A percentile compares a stretch with the other conserved stretches of the same genome.
Evolutionary conservation across 2,797 vertebrate species (phyloP).

Genomic region (Pangasius sanitwongsei): DNA sequence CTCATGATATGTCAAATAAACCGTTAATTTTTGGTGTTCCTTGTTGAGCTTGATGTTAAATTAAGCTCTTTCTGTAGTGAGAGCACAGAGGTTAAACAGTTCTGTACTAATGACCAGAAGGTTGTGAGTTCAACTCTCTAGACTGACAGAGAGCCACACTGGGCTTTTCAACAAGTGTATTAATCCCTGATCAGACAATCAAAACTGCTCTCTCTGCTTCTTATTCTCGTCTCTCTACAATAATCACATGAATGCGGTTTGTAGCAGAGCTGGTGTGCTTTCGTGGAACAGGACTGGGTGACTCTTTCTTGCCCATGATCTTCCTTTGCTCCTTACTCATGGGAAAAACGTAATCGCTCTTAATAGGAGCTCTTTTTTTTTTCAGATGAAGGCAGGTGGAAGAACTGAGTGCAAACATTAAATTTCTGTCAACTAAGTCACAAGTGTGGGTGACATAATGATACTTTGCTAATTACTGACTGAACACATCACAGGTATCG

Average conservation of each 20-base stretch:
- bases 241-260: not conserved
- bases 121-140: not conserved
- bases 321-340: not conserved
- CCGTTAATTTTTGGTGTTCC: not conserved
- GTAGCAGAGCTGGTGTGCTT: not conserved
- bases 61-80: not conserved
- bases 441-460: not conserved
- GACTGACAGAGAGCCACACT: not conserved
- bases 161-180: not conserved
- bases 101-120: not conserved
- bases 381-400: not conserved
- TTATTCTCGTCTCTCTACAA: not conserved
- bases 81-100: not conserved
- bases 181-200: not conserved
- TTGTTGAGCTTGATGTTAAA: not conserved
- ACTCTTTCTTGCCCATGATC: not conserved
- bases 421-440: not conserved
- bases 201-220: not conserved
- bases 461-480: not conserved
- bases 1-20: not conserved
- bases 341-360: not conserved
- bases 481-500: not conserved
- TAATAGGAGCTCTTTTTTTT: not conserved
- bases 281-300: not conserved
- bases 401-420: not conserved